Conservation (phyloP, 2,797 vertebrate species). For the Artibeus lituratus region DNA sequence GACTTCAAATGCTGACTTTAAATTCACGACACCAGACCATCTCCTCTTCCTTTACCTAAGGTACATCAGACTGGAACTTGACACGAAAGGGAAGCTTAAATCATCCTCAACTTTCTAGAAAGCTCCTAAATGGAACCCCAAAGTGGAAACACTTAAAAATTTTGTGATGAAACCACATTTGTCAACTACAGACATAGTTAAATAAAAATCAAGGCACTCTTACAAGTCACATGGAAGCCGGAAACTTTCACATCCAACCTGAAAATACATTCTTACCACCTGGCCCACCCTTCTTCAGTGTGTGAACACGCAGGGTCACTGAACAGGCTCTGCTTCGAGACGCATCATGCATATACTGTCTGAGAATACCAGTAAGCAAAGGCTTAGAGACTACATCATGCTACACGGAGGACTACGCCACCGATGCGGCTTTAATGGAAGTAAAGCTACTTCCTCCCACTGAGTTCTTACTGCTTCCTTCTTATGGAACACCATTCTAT, state of each 20-base stretch:
- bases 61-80: slow-evolving; percentile 70
- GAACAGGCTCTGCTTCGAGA: slow-evolving; percentile 71
- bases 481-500: slow-evolving; percentile 63
- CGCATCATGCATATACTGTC: slow-evolving; percentile 75
- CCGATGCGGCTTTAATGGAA: slow-evolving; percentile 65
- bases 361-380: slow-evolving; percentile 76
- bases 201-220: slow-evolving; percentile 70
- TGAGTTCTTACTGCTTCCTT: slow-evolving; percentile 52
- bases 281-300: neutral
- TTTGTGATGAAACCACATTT: slow-evolving; percentile 68
- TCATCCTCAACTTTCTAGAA: slow-evolving; percentile 73
- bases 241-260: slow-evolving; percentile 57
- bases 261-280: slow-evolving; percentile 34
- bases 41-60: slow-evolving; percentile 77
- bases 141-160: slow-evolving; percentile 77
- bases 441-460: slow-evolving; percentile 70
- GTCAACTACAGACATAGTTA: slow-evolving; percentile 76
- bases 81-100: slow-evolving; percentile 81
- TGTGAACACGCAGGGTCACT: slow-evolving; percentile 41
- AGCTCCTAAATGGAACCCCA: slow-evolving; percentile 78
- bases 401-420: slow-evolving; percentile 70
- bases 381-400: slow-evolving; percentile 68
- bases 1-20: slow-evolving; percentile 65
- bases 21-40: slow-evolving; percentile 64
- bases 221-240: slow-evolving; percentile 80